Conservation (phyloP, 1,140 invertebrate species). For the Megalonaias nervosa region DNA sequence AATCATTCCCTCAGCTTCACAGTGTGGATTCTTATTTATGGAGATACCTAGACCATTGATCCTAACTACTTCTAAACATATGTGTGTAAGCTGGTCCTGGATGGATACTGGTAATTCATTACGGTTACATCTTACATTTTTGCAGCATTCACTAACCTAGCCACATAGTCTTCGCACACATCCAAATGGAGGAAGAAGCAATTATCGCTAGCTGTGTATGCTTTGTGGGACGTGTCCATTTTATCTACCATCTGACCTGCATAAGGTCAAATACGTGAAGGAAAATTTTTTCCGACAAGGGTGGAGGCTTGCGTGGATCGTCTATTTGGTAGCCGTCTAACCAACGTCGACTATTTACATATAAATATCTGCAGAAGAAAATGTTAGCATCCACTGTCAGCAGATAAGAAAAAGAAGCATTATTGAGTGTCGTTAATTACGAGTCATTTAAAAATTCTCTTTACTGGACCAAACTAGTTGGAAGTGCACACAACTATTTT, state of each 20-base stretch:
- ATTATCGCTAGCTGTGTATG: conserved; percentile 89
- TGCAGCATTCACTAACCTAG: conserved; percentile 77
- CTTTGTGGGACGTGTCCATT: conserved; percentile 87
- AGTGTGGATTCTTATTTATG: no score
- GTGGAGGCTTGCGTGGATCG: conserved; percentile 86
- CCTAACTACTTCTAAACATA: no score
- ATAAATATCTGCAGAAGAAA: conserved; percentile 79
- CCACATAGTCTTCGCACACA: conserved; percentile 88
- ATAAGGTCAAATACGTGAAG: conserved; percentile 90
- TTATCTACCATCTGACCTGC: conserved; percentile 84
- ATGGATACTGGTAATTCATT: no score
- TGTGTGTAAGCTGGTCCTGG: no score
- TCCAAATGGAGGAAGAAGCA: conserved; percentile 93
- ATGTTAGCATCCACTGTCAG: not conserved
- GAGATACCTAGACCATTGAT: no score
- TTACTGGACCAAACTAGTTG: no score
- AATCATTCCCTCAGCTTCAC: no score
- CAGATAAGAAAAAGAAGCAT: no score
- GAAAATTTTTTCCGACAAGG: conserved; percentile 93
- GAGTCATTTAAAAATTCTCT: no score
- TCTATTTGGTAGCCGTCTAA: conserved; percentile 84
- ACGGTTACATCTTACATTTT: no score
- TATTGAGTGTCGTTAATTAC: no score
- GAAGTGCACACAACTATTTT: no score
- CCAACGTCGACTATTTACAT: conserved; percentile 91